Evolutionary conservation across 1,140 invertebrate species (phyloP), one percentile per base, ranked within the genome.

Genomic region (Tachypleus tridentatus): DNA sequence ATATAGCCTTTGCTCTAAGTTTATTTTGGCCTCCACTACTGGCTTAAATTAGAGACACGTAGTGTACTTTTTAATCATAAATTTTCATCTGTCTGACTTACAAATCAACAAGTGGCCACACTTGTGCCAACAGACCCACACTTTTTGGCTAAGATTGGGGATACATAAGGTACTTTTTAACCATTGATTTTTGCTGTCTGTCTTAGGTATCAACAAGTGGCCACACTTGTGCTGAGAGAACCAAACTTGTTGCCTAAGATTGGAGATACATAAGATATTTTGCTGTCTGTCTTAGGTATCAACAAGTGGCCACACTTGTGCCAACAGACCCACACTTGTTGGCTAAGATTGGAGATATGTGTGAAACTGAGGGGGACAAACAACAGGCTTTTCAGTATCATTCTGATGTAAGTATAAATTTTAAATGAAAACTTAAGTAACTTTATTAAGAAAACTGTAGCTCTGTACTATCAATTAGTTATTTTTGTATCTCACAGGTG

Each of bases 351-450:
- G 92, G 89, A 4, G 85, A 90, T 73, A 82, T 96, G 70, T 91
- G 87, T 73, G 91, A 95, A 72, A 82, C 80, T 67, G 82, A 87
- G 69, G 88, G 89, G 51, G 93, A 97, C 75, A 89, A 92, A 70
- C 89, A 93, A 72, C 88, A 91, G 77, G 91, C 93, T 3, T 93
- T 92, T 78, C 89, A 94, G 72, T 94, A 91, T 79, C 88, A 93
- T 71, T 86, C 84, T 77, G 92, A 97, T 77, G 89, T 91, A 79
- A 79, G 80, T 29, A 29, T 29, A 29, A 29, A 29, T 29, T 29
- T 29, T 29, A 29, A 29, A 29, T 29, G 29, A 29, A 29, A 29
- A 29, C 29, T 29, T 29, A 29, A 29, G 29, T 29, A 29, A 1
- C 29, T 2, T 29, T 29, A 29, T 29, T 2, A 29, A 29, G 29